These are phyloP conservation scores for Takifugu bimaculatus DNA, from an alignment of 2,113 vertebrate genomes.

Conservation along the genomic window DNA sequence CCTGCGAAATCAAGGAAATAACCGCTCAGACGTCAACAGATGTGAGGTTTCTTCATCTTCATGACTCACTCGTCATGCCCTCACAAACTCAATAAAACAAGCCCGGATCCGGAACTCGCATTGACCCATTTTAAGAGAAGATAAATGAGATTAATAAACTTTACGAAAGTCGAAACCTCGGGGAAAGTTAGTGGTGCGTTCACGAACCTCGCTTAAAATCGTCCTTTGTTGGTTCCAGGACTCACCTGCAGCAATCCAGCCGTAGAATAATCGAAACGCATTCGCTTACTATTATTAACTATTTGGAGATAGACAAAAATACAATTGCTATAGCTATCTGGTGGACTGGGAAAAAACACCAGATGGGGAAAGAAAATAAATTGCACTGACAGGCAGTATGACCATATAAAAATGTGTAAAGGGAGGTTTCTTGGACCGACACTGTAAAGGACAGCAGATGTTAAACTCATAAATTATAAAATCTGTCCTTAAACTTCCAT, in stretches of 20 bases:
- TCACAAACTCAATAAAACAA: slow-evolving; percentile 14
- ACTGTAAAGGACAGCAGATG: neutral
- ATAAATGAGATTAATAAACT: neutral
- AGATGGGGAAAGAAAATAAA: too few relatives aligned
- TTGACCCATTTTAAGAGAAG: neutral
- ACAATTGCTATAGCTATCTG: too few relatives aligned
- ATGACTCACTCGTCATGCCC: slow-evolving; percentile 28
- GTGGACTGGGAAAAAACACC: too few relatives aligned
- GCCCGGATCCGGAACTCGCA: neutral
- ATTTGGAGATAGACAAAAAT: too few relatives aligned
- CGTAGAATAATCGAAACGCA: too few relatives aligned
- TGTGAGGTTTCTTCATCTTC: slow-evolving; percentile 24
- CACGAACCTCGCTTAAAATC: neutral
- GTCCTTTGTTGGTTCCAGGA: neutral
- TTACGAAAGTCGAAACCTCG: neutral
- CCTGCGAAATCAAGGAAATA: slow-evolving; percentile 50
- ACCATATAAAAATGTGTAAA: too few relatives aligned
- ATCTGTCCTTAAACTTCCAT: too few relatives aligned
- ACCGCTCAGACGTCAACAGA: slow-evolving; percentile 33
- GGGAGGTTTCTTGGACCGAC: too few relatives aligned
- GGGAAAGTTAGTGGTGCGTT: slow-evolving; percentile 28
- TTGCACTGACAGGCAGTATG: too few relatives aligned
- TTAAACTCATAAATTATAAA: neutral
- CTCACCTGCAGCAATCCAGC: too few relatives aligned
- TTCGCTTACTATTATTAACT: too few relatives aligned